A percentile compares a stretch with the other conserved stretches of the same genome.
These are phyloP conservation scores for Cataglyphis altisquamis DNA, from an alignment of 2,888 invertebrate species.

Conservation along the genomic window DNA sequence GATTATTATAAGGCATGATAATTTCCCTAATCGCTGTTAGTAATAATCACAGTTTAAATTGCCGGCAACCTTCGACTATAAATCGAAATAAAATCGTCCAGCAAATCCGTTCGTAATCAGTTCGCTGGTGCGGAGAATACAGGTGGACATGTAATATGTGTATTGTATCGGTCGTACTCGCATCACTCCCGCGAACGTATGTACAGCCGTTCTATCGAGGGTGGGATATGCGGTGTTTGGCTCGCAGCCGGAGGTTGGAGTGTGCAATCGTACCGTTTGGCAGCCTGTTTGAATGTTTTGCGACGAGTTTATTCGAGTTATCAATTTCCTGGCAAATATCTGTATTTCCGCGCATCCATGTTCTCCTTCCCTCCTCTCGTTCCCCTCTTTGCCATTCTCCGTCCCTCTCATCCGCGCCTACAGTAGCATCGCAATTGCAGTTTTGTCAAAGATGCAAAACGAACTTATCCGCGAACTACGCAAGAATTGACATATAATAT, in stretches of 20 bases:
- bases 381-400: constrained; percentile 6
- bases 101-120: constrained; percentile 47
- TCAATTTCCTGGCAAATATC: constrained; percentile 86
- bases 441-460: constrained; percentile 7
- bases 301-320: constrained; percentile 85
- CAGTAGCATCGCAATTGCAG: background rate
- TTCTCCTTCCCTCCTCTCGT: constrained; percentile 19
- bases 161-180: constrained; percentile 24
- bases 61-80: background rate
- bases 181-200: constrained; percentile 39
- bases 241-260: constrained; percentile 66
- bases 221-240: constrained; percentile 57
- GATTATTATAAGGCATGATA: background rate
- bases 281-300: constrained; percentile 82
- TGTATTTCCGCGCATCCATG: constrained; percentile 78
- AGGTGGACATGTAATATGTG: constrained; percentile 40
- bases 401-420: constrained; percentile 1
- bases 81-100: constrained; percentile 24
- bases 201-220: constrained; percentile 8
- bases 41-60: background rate
- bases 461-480: background rate
- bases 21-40: background rate
- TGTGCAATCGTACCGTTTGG: constrained; percentile 70
- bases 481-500: background rate
- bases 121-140: constrained; percentile 24